Base-by-base conservation (phyloP, 64 coral and sea anemone genomes). In the Cladopsammia gracilis region DNA sequence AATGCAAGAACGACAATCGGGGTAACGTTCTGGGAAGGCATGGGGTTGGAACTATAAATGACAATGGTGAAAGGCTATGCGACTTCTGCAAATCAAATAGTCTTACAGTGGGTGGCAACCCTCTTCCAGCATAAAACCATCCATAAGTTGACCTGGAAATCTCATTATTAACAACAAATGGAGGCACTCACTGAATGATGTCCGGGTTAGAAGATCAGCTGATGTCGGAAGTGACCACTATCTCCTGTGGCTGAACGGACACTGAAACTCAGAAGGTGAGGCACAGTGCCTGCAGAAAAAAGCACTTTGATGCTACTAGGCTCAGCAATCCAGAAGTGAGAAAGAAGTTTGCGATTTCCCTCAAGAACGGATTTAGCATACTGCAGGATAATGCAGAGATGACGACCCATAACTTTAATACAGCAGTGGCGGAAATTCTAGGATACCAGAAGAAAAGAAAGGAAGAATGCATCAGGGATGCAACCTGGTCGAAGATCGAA, bases 71-170 rank as follows among this genome's bases (percentile, higher is more conserved):
- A 64, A n/a, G 77, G 25, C 34, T 83, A 59, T 5, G 22, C 16
- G 79, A 83, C 22, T 10, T 60, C 14, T 83, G 60, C 43, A 25
- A 7, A 5, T 6, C 10, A 5, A 83, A 42, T 42, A 48, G 77
- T 26, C n/a, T 75, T 67, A 16, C 19, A 20, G 24, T 73, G 48
- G 69, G 0, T 25, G 67, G 85, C 53, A 14, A 48, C n/a, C n/a
- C 20, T 67, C 18, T 88, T 88, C 49, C 83, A 67, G 44, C 60
- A 86, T 60, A 68, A 86, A 71, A 86, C 61, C 23, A 86, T 86
- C 60, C 83, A 86, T 46, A 86, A 86, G 66, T 19, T 57, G 14
- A 86, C 60, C 48, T 86, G 62, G 83, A 70, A 23, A 23, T 86
- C 20, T 86, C 7, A 14, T 86, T 10, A 69, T 86, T 23, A 86